Conservation (phyloP, 2,797 vertebrate species). For the Coendou prehensilis region DNA sequence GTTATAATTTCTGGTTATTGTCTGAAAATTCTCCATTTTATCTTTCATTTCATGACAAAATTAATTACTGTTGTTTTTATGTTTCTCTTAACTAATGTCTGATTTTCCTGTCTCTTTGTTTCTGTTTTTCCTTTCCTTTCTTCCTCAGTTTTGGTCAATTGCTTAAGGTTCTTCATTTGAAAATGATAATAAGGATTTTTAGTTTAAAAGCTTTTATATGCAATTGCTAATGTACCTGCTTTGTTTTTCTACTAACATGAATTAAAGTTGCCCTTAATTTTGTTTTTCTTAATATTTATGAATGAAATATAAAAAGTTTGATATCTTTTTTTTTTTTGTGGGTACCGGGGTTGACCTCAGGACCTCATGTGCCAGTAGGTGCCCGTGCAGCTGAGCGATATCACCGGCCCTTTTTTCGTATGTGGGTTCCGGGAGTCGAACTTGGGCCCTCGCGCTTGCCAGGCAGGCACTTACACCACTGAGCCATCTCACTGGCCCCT, state of each 20-base stretch:
- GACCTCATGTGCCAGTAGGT: no score
- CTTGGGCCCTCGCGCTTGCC: no score
- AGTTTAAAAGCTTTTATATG: background rate
- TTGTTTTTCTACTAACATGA: conserved; percentile 20
- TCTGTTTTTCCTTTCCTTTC: background rate
- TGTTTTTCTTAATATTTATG: conserved; percentile 4
- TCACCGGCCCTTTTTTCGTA: no score
- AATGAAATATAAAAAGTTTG: background rate
- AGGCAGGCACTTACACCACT: no score
- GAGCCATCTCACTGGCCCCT: no score
- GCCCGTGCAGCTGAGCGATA: no score
- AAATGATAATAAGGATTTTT: background rate
- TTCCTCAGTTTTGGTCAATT: background rate
- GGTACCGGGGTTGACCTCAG: no score
- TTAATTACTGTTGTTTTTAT: background rate
- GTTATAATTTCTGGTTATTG: background rate
- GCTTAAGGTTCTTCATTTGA: background rate
- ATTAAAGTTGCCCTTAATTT: background rate
- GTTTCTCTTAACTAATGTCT: background rate
- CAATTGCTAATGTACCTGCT: background rate
- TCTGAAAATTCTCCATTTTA: background rate
- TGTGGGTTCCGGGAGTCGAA: no score
- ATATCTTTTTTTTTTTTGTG: background rate
- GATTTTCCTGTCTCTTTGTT: background rate
- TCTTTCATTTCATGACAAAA: background rate